phyloP scores from a whole-genome alignment of 2,113 vertebrate species.

The Piprites chloris region DNA sequence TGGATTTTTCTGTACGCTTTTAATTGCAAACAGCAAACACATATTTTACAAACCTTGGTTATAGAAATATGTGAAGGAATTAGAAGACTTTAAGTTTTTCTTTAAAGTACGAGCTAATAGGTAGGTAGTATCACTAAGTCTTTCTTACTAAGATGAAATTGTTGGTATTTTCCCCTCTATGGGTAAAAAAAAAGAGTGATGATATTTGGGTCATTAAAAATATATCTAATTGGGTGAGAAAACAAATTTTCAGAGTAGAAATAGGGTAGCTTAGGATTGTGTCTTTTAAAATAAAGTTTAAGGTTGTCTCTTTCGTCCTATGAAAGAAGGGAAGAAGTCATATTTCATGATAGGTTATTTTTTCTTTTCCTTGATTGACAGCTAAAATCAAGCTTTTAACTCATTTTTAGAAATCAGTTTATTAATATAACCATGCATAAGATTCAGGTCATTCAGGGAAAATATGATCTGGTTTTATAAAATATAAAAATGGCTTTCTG shows the following conservation, averaged over 20 bases:
- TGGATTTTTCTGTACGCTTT: background rate
- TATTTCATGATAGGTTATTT: background rate
- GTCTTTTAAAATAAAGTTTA: background rate
- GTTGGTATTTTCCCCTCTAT: background rate
- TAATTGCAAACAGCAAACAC: background rate
- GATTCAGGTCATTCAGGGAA: background rate
- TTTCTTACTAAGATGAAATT: background rate
- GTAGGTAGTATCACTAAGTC: background rate
- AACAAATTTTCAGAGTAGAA: background rate
- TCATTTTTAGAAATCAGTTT: background rate
- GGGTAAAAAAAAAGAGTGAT: background rate
- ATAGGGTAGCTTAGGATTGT: background rate
- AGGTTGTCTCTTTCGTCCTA: background rate
- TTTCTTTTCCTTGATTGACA: background rate
- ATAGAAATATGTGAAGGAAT: background rate
- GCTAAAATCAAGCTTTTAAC: background rate
- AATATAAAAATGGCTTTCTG: background rate
- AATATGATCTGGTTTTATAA: background rate
- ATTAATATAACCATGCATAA: background rate
- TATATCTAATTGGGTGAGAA: background rate
- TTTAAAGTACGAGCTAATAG: background rate
- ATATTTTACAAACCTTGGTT: background rate
- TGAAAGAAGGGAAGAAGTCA: background rate
- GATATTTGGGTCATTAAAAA: background rate
- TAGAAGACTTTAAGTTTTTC: background rate